Base-by-base conservation (phyloP, 2,888 invertebrate species). In the Brachyptera putata region DNA sequence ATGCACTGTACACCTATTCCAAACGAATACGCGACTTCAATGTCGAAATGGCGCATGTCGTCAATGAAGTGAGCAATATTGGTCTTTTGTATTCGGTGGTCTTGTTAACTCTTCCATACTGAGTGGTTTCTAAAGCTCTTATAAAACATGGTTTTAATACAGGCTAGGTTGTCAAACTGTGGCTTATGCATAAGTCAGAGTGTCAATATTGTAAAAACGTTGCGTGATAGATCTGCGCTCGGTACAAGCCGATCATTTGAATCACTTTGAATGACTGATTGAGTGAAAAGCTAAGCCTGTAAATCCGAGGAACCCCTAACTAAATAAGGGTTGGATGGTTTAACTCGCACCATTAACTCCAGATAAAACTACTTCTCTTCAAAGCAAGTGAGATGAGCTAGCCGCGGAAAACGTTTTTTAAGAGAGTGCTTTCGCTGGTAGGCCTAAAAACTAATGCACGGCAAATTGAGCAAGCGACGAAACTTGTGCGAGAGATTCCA, bases 271-370 rank as follows among this genome's bases (percentile, higher is more conserved):
- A 34, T 53, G 53, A 53, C 36, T 21, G 53, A 53, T 53, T 53
- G 36, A 53, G 21, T 34, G 3, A 21, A 25, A 34, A 53, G 53
- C 36, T 34, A 36, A 53, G 53, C 36, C 53, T 34, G 53, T 34
- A 53, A 36, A 53, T 53, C 53, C 36, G 36, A 22, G 13, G 49
- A 53, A 30, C 36, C 53, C 53, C 53, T 34, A n/a, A n/a, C n/a
- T 25, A 53, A 53, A 53, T 53, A 53, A 53, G 53, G 53, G 53
- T 53, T 53, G 34, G 46, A 34, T 16, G 36, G 53, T 22, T 53
- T 53, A 36, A 22, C 36, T 53, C 36, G 53, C 53, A 36, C 53
- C 53, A 53, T 53, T 53, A 53, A 36, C 53, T 14, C 22, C 16
- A 14, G 11, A 53, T 34, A 53, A 50, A 50, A 26, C n/a, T n/a